Percentiles rank a stretch among this genome's conserved stretches.
Evolutionary conservation across 2,113 vertebrate species (phyloP).

Genomic region (Balaeniceps rex): DNA sequence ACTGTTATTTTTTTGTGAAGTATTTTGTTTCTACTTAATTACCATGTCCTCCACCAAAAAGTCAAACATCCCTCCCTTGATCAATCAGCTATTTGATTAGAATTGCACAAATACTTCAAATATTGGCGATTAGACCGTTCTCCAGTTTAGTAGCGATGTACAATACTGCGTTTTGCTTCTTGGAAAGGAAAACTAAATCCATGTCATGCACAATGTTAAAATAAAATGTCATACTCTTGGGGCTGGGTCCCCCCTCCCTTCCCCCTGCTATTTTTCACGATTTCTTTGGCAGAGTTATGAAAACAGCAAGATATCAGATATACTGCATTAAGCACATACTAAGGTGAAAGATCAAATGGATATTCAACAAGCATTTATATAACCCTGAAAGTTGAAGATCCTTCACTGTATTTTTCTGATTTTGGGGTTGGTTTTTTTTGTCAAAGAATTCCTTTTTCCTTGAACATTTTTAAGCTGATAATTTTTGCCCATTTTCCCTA

Average conservation of each 20-base stretch:
- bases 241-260: not conserved
- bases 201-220: not conserved
- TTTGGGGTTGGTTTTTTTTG: not conserved
- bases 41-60: not conserved
- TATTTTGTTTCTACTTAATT: slow-evolving; percentile 58
- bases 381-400: not conserved
- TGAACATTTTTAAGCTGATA: not conserved
- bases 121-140: not conserved
- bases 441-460: not conserved
- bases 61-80: slow-evolving; percentile 6
- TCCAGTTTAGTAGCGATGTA: not conserved
- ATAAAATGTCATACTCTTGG: not conserved
- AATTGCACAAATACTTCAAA: not conserved
- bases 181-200: not conserved
- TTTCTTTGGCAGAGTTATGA: not conserved
- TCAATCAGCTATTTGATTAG: slow-evolving; percentile 6
- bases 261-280: not conserved
- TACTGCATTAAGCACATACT: not conserved
- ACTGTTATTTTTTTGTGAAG: not conserved
- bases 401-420: not conserved
- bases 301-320: not conserved
- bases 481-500: not conserved
- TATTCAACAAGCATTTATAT: slow-evolving; percentile 10
- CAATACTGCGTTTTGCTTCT: not conserved
- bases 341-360: not conserved